These are phyloP conservation scores for Laodelphax striatellus DNA, from an alignment of 1,140 invertebrate genomes.

Conservation along the genomic window DNA sequence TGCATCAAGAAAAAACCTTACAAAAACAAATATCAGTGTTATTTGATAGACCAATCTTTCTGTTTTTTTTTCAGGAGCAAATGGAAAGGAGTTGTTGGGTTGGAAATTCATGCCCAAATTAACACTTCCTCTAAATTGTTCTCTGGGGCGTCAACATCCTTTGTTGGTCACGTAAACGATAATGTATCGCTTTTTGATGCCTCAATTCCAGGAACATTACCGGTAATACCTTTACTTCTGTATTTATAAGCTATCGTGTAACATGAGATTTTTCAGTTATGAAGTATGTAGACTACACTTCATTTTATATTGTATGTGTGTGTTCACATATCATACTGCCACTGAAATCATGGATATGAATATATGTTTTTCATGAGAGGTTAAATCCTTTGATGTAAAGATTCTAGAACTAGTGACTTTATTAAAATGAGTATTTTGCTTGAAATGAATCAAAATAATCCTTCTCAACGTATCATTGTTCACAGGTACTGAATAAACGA, in stretches of 20 bases:
- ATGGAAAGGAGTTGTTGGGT: slow-evolving; percentile 78
- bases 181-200: slow-evolving; percentile 84
- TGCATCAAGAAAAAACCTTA: no score
- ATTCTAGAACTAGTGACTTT: no score
- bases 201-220: slow-evolving; percentile 84
- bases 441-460: neutral
- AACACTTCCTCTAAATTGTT: slow-evolving; percentile 79
- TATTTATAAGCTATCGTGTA: no score
- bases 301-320: no score
- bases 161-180: slow-evolving; percentile 64
- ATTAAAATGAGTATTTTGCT: neutral
- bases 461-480: slow-evolving; percentile 20
- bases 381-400: no score
- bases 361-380: no score
- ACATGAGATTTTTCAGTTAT: no score
- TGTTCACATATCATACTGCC: no score
- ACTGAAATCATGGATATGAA: no score
- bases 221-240: slow-evolving; percentile 39
- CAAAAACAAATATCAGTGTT: no score
- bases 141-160: slow-evolving; percentile 62
- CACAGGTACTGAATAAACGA: slow-evolving; percentile 67
- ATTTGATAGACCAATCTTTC: no score
- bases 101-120: slow-evolving; percentile 94
- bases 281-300: no score
- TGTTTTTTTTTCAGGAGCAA: slow-evolving; percentile 29